These are phyloP conservation scores for Heliconius nattereri DNA, from an alignment of 1,140 invertebrate genomes.

Conservation along the genomic window DNA sequence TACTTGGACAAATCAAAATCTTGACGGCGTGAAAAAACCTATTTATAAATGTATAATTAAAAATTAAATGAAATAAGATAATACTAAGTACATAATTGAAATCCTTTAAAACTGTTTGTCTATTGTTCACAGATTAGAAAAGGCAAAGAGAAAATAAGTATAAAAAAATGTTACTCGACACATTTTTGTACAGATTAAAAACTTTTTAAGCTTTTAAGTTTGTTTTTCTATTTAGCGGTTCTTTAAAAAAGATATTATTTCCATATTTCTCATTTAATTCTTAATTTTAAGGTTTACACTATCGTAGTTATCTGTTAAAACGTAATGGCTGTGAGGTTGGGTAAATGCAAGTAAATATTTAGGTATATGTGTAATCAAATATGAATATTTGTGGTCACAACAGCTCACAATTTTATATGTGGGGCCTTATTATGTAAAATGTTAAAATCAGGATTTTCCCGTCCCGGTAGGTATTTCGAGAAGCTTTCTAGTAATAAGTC, in stretches of 20 bases:
- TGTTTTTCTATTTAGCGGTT: conserved; percentile 3
- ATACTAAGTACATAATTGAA: conserved; percentile 16
- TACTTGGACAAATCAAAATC: too few relatives aligned
- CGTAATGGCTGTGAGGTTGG: neutral
- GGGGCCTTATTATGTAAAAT: too few relatives aligned
- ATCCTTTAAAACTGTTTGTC: conserved; percentile 32
- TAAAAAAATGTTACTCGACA: neutral
- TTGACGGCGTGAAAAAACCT: too few relatives aligned
- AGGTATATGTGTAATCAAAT: too few relatives aligned
- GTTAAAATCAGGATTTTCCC: too few relatives aligned
- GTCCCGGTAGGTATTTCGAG: too few relatives aligned
- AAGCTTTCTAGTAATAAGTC: too few relatives aligned
- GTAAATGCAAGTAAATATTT: too few relatives aligned
- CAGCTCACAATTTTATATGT: too few relatives aligned
- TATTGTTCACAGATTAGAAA: conserved; percentile 17
- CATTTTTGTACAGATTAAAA: neutral
- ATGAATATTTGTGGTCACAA: too few relatives aligned
- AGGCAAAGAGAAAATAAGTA: neutral
- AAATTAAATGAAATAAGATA: neutral
- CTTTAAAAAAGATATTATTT: neutral
- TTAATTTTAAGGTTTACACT: neutral
- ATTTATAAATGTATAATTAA: neutral
- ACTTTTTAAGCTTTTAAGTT: neutral
- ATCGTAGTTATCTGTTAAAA: neutral
- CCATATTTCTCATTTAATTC: neutral